Evolutionary conservation across 2,888 invertebrate genomes (phyloP), one percentile per base, ranked within the genome.

Genomic region (Pyrrhia umbra): DNA sequence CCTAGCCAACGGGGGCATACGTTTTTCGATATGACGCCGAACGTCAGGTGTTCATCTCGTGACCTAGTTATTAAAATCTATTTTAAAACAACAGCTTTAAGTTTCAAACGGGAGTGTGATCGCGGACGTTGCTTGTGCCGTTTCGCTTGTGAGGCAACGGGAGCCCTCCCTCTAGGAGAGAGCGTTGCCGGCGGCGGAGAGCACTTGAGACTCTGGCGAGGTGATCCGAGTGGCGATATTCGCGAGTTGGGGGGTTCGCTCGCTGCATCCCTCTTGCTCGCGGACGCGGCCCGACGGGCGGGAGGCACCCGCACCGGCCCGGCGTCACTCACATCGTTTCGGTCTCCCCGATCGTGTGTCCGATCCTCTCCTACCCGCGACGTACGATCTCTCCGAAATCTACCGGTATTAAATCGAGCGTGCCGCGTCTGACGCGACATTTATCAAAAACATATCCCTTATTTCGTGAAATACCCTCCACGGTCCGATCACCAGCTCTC

Each of bases 1-100:
- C 93, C 93, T 92, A 93, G 93, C 93, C 92, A 93, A 92, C 92
- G 87, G 89, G 90, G 90, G 93, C 94, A 94, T 94, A 94, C 91
- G 94, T 93, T 93, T 90, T 92, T 89, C 90, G 87, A 93, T 92
- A 93, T 94, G 93, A 94, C 90, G 93, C 90, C 90, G 90, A 92
- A 93, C 92, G 94, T 94, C 94, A 94, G 95, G 94, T 95, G 95
- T 94, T 93, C 93, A 92, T 94, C 92, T 89, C 85, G 59, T 76
- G 77, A 81, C 79, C 76, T 68, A 70, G 72, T 85, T 83, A 65
- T 77, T 47, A 89, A 88, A 88, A 80, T 82, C 75, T 82, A 88
- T 88, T 87, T 83, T 89, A 89, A 80, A 61, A 54, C 70, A 37
- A 74, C 37, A 63, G 69, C 49, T 68, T 76, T 89, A 89, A 84